Conservation (phyloP, 1,140 invertebrate species). For the Zaprionus vittiger region DNA sequence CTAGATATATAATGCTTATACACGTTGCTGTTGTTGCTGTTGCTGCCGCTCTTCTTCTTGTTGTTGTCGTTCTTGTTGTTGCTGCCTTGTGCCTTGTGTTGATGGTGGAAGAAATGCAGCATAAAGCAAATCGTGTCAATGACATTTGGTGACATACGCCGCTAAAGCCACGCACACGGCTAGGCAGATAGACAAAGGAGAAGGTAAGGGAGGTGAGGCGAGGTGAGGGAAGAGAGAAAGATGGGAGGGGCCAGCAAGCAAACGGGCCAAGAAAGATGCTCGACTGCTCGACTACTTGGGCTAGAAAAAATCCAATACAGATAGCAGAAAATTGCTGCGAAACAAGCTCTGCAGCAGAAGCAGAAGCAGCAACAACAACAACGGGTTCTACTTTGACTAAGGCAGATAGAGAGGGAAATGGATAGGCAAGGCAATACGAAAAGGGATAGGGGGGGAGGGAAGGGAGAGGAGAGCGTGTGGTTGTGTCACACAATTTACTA, state of each 20-base stretch:
- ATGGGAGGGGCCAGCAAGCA: not conserved
- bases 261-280: slow-evolving; percentile 39
- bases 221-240: not conserved
- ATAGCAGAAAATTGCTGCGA: slow-evolving; percentile 46
- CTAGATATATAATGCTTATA: slow-evolving; percentile 29
- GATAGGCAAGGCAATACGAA: not conserved
- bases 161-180: slow-evolving; percentile 28
- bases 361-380: slow-evolving; percentile 5
- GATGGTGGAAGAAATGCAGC: slow-evolving; percentile 60
- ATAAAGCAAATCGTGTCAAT: slow-evolving; percentile 81
- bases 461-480: not conserved
- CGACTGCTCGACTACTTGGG: slow-evolving; percentile 39
- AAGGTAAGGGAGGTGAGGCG: not conserved
- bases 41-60: slow-evolving; percentile 20
- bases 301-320: slow-evolving; percentile 53
- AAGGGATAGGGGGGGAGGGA: not conserved
- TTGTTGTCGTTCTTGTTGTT: slow-evolving; percentile 26
- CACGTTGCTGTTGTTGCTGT: slow-evolving; percentile 15
- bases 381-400: slow-evolving; percentile 39
- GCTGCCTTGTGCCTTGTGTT: slow-evolving; percentile 40
- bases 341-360: slow-evolving; percentile 29
- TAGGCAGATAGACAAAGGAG: slow-evolving; percentile 10
- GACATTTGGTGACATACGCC: slow-evolving; percentile 76
- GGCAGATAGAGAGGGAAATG: not conserved
- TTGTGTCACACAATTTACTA: slow-evolving; percentile 39